A percentile compares a stretch with the other conserved stretches of the same genome.
These are phyloP conservation scores for Trachelus stipa DNA, from an alignment of 2,888 invertebrate species.

Conservation along the genomic window DNA sequence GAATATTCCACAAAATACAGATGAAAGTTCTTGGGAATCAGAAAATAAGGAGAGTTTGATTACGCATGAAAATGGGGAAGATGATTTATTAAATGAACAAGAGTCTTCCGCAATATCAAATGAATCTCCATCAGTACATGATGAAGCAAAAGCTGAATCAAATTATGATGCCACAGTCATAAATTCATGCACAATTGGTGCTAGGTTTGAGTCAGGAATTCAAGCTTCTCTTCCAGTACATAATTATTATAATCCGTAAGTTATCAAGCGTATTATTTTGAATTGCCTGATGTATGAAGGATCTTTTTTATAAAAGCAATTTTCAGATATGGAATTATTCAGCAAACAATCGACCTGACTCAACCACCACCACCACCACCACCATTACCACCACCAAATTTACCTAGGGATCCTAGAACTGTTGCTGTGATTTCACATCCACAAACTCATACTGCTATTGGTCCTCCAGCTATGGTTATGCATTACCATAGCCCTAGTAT, in stretches of 20 bases:
- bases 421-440: neutral
- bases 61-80: neutral
- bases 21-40: neutral
- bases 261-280: neutral
- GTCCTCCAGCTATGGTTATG: neutral
- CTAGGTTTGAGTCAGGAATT: neutral
- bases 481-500: neutral
- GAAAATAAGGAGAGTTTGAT: neutral
- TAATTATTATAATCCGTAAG: neutral
- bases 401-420: neutral
- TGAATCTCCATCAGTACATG: neutral
- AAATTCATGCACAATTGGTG: neutral
- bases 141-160: neutral
- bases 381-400: neutral
- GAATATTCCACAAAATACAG: neutral
- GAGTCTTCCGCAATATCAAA: neutral
- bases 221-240: neutral
- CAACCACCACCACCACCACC: neutral
- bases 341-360: neutral
- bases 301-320: neutral
- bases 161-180: neutral
- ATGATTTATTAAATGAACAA: neutral
- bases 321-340: neutral
- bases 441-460: neutral
- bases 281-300: neutral